A percentile compares a stretch with the other conserved stretches of the same genome.
Conservation (phyloP, 2,113 vertebrate genomes). For the Pelmatolapia mariae region DNA sequence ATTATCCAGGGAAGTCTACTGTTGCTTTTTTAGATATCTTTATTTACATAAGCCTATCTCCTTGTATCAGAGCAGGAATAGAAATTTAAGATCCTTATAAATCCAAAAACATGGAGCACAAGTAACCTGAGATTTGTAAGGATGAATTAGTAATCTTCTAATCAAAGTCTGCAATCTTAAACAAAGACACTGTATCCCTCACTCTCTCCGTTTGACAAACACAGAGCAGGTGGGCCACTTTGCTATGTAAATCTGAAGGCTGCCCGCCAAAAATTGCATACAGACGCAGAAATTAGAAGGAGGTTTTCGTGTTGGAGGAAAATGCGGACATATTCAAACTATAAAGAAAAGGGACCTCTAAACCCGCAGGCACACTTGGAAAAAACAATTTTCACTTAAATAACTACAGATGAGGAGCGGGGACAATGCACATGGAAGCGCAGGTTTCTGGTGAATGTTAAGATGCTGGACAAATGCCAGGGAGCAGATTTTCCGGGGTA, state of each 20-base stretch:
- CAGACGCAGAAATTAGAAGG: constrained; percentile 1
- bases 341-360: neutral
- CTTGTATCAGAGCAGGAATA: constrained; percentile 23
- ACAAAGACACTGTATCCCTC: constrained; percentile 38
- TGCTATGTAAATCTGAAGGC: constrained; percentile 15
- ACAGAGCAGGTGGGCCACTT: constrained; percentile 58
- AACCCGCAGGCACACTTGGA: neutral
- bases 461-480: constrained; percentile 1
- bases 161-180: constrained; percentile 51
- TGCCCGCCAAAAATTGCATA: constrained; percentile 13
- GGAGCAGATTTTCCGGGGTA: neutral
- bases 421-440: neutral
- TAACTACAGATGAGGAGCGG: constrained; percentile 1
- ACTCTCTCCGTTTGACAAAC: constrained; percentile 30
- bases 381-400: constrained; percentile 27
- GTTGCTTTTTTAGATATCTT: neutral
- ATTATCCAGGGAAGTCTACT: neutral
- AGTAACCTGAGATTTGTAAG: constrained; percentile 38
- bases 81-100: constrained; percentile 21
- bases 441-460: constrained; percentile 1
- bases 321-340: neutral
- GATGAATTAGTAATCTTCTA: constrained; percentile 48
- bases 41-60: constrained; percentile 35
- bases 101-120: constrained; percentile 23
- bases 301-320: constrained; percentile 13